Evolutionary conservation across 2,888 invertebrate genomes (phyloP), one percentile per base, ranked within the genome.

Genomic region (Dysmachus trigonus): DNA sequence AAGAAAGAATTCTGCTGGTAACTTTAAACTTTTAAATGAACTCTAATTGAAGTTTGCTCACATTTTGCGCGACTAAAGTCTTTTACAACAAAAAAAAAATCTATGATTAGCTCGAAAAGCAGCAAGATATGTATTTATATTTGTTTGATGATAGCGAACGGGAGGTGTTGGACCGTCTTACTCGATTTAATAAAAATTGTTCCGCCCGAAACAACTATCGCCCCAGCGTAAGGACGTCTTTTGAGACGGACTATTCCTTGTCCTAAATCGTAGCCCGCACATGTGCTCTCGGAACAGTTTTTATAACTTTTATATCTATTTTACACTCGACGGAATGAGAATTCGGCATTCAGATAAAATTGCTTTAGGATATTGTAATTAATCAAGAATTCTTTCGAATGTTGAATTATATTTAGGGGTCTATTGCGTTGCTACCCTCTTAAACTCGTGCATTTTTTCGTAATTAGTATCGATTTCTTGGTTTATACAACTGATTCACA

Each of bases 211-310:
- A 93, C 97, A 98, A 94, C 97, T 97, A 94, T 98, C 98, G 93
- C 97, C 97, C 98, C 98, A 98, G 93, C 98, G 96, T 92, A 98
- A 95, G 93, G 97, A 97, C 93, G 98, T 98, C 95, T 97, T 97
- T 94, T 97, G 97, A 94, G 97, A 97, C 95, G 98, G 98, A 94
- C 97, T 97, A 94, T 98, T 98, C 93, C 97, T 96, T 93, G 97
- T 97, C 94, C 96, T 97, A 95, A 97, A 97, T 94, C 96, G 96
- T 96, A 97, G 95, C 94, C 97, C 97, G 95, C 96, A 97, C 97
- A 97, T 97, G 96, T 95, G 95, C 95, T 90, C 89, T 86, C 83
- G 73, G 51, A 77, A 85, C 85, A 22, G 72, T 71, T 73, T 33
- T 47, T 5, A 83, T 41, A 22, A 84, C 62, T 85, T 83, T 77